A percentile compares a stretch with the other conserved stretches of the same genome.
Conservation (phyloP, 2,888 invertebrate genomes). For the Sarcophaga variegata region DNA sequence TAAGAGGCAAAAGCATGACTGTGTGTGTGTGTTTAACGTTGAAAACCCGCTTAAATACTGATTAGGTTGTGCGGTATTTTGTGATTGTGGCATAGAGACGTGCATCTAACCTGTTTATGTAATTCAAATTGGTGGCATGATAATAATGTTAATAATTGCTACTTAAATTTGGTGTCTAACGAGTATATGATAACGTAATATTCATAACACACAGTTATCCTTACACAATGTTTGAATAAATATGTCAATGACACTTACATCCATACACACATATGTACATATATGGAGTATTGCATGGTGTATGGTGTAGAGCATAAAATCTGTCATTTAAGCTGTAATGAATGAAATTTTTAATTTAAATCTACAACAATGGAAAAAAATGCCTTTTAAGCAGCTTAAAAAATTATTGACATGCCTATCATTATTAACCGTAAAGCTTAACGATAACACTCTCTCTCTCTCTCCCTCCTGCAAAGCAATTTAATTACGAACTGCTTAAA, state of each 20-base stretch:
- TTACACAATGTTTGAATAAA: neutral
- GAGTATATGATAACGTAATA: constrained; percentile 12
- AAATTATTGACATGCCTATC: constrained; percentile 15
- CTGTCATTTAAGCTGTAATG: neutral
- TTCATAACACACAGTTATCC: neutral
- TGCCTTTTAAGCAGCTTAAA: constrained; percentile 38
- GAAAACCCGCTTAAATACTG: constrained; percentile 19
- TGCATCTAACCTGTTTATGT: neutral
- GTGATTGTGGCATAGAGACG: neutral
- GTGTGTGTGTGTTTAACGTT: neutral
- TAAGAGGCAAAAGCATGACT: neutral
- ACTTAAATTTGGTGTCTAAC: constrained; percentile 44
- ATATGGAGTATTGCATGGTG: constrained; percentile 9
- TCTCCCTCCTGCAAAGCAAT: neutral
- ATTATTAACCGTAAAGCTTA: neutral
- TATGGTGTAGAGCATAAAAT: no score
- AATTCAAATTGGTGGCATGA: constrained; percentile 47
- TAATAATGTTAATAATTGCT: constrained; percentile 59
- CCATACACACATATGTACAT: neutral
- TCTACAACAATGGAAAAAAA: neutral
- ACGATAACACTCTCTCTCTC: neutral
- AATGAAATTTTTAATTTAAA: constrained; percentile 50
- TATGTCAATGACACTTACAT: neutral
- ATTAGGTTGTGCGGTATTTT: constrained; percentile 6
- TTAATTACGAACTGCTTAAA: neutral